Evolutionary conservation across 2,797 vertebrate species (phyloP), one percentile per base, ranked within the genome.

Genomic region (Sebastes alutus): DNA sequence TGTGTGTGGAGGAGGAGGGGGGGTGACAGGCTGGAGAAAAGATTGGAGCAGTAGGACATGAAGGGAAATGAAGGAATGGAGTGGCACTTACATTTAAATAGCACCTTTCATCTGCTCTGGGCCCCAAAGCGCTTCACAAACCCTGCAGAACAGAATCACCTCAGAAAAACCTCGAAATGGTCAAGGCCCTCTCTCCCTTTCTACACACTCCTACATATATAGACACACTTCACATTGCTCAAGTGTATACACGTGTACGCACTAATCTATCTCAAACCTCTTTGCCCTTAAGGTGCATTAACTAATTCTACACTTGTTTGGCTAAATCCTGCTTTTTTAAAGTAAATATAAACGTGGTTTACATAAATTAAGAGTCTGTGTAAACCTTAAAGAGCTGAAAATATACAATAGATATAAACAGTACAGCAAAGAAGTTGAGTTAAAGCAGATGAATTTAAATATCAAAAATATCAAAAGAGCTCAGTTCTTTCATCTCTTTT

Each of bases 1-100:
- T 89, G 83, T 85, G 83, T 83, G 78, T 84, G 71, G 54, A 52
- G 59, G 60, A 58, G 62, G 58, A 56, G 63, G 29, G 63, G 77
- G 77, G 84, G 74, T 89, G 92, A 91, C 89, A 93, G 90, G 89
- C 89, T 89, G 88, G 87, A 94, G 92, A 90, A 91, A 91, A 92
- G 92, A 91, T 88, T 88, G 93, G 90, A 94, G 90, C 94, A 94
- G 89, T 87, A 90, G 93, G 93, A 95, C 90, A 95, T 95, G 94
- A 93, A 95, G 95, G 95, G 94, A 96, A 95, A 96, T 96, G 95
- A 96, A 95, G 95, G 95, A 96, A 96, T 96, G 96, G 91, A 96
- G 95, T 95, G 95, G 95, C 96, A 96, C 96, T 96, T 96, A 96
- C 96, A 96, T 96, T 96, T 96, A 96, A 96, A 96, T 96, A 95